Evolutionary conservation across 2,113 vertebrate species (phyloP).

Genomic region (Dromas ardeola): DNA sequence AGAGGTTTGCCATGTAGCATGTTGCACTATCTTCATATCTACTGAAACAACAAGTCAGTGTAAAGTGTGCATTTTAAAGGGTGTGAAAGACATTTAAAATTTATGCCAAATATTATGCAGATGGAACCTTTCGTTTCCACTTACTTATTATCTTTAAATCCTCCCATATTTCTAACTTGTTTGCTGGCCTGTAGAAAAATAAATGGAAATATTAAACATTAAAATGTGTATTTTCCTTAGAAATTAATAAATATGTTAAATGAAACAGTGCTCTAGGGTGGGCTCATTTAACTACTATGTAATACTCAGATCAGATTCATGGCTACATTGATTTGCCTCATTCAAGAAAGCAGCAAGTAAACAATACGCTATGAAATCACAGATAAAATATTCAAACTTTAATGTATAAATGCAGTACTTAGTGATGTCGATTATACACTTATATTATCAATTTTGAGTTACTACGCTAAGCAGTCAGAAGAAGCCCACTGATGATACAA

Average conservation of each 20-base stretch:
- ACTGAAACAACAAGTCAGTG: not conserved
- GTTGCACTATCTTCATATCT: not conserved
- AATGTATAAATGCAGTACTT: not conserved
- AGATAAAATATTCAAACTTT: not conserved
- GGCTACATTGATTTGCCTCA: not conserved
- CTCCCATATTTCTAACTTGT: conserved; percentile 98
- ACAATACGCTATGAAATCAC: not conserved
- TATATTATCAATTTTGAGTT: not conserved
- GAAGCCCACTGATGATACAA: not conserved
- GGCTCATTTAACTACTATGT: not conserved
- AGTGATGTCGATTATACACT: not conserved
- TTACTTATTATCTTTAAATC: conserved; percentile 98
- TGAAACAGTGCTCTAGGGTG: not conserved
- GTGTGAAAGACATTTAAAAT: not conserved
- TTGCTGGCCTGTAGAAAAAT: conserved; percentile 84
- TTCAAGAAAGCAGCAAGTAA: not conserved
- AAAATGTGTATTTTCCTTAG: not conserved
- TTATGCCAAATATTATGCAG: not conserved
- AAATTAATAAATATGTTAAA: not conserved
- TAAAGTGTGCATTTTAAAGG: not conserved
- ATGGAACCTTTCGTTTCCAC: conserved; percentile 51
- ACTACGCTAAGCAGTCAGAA: not conserved
- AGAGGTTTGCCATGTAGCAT: not conserved
- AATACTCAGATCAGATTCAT: not conserved
- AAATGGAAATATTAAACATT: conserved; percentile 16